Conservation (phyloP, 1,140 invertebrate species). For the Zaprionus nigranus region DNA sequence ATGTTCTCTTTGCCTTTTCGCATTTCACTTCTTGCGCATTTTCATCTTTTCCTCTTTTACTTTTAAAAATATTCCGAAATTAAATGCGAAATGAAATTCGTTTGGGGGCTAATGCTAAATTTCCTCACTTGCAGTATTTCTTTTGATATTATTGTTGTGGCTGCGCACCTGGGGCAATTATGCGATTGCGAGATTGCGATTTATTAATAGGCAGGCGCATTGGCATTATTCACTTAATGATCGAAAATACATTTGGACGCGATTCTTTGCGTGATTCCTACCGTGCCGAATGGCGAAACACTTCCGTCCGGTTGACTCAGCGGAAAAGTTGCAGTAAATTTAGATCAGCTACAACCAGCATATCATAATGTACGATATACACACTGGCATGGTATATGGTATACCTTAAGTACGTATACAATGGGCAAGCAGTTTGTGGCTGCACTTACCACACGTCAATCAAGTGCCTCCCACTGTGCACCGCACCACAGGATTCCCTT, state of each 20-base stretch:
- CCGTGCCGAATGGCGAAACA: conserved; percentile 27
- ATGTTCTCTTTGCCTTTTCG: conserved; percentile 28
- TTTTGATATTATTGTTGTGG: conserved; percentile 11
- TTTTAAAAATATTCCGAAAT: conserved; percentile 50
- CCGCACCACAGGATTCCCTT: conserved; percentile 39
- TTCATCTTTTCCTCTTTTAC: conserved; percentile 49
- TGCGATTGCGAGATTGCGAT: conserved; percentile 13
- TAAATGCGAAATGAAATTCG: conserved; percentile 61
- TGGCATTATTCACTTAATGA: conserved; percentile 67
- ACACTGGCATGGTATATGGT: neutral
- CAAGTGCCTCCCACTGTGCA: conserved; percentile 71
- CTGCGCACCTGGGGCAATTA: conserved; percentile 62
- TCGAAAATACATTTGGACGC: conserved; percentile 71
- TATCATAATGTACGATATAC: neutral
- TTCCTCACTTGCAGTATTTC: conserved; percentile 11
- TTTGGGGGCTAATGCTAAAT: neutral
- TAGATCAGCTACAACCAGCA: conserved; percentile 24
- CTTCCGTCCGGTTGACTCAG: conserved; percentile 72
- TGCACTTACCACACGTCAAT: conserved; percentile 70
- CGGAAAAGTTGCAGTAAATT: conserved; percentile 44
- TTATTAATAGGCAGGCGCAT: conserved; percentile 44
- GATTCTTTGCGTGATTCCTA: conserved; percentile 45
- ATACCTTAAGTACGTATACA: conserved; percentile 5
- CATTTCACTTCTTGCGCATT: conserved; percentile 26
- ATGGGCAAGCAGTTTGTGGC: conserved; percentile 3